Base-by-base conservation (phyloP, 2,113 vertebrate genomes). In the Picathartes gymnocephalus region DNA sequence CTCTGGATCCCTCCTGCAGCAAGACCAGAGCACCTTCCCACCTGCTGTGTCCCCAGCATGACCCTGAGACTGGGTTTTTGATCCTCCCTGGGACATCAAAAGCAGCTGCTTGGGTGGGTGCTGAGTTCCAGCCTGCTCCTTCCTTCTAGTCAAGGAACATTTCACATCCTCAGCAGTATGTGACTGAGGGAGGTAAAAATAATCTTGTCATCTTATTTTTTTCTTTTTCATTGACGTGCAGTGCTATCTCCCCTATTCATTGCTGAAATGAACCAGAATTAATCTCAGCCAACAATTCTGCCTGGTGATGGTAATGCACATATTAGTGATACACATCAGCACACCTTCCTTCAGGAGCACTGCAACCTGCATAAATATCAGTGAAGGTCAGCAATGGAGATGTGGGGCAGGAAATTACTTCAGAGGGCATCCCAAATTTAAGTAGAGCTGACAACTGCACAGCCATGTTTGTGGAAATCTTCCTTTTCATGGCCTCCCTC, bases 131-230 rank as follows among this genome's bases (percentile, higher is more conserved):
- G 53, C 60, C 74, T 57, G 39, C 57, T 92, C 3, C 0, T 71
- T 95, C 65, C 47, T 85, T 56, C 27, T 50, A 81, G 70, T 42
- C 87, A 73, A 61, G 60, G 76, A 92, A 94, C 33, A 45, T 76
- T 65, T 93, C 87, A 53, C 62, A 85, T 93, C 84, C 81, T 79
- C 69, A 65, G 81, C 78, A 53, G 0, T 68, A 72, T 56, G 73
- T 57, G 73, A 58, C 65, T 72, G 74, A 76, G 68, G 22, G 58
- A 93, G 33, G 69, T 60, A 93, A 94, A 97, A 94, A 92, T 91
- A 92, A 80, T 61, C 53, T 30, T 50, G 25, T 51, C 40, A 45
- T 68, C 13, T 50, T 42, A 53, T 60, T 11, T 25, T 24, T 15
- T 25, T 25, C 25, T 47, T 23, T 50, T 44, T 9, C 28, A 71